These are phyloP conservation scores for Pogonocichla stellata DNA, from an alignment of 2,113 vertebrate genomes.

Conservation along the genomic window DNA sequence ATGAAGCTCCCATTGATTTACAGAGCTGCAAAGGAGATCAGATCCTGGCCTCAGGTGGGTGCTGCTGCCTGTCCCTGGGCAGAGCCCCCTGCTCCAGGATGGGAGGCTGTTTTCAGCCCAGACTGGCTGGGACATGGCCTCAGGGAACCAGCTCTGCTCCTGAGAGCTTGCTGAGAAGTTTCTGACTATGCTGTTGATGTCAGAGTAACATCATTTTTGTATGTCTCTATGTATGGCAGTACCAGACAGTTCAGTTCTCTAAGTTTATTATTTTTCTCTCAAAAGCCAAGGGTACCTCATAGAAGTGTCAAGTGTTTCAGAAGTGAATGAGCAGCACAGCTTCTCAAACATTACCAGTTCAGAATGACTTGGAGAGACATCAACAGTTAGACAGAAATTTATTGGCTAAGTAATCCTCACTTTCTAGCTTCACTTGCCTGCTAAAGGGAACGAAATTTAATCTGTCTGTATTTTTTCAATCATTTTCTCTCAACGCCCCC, in stretches of 20 bases:
- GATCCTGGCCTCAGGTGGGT: not conserved
- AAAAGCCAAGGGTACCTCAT: not conserved
- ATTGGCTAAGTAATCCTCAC: not conserved
- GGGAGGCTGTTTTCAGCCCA: not conserved
- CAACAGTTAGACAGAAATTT: not conserved
- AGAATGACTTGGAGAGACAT: not conserved
- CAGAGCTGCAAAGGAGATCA: not conserved
- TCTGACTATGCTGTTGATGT: not conserved
- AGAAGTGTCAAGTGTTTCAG: not conserved
- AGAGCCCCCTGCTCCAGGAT: not conserved
- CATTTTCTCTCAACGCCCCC: not conserved
- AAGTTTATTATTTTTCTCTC: not conserved
- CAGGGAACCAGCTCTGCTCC: not conserved
- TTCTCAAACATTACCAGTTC: not conserved
- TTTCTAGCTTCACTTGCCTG: not conserved
- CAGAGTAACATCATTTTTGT: fast-evolving
- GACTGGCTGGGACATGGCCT: not conserved
- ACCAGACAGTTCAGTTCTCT: not conserved
- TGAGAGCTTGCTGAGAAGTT: not conserved
- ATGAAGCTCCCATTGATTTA: constrained; percentile 14
- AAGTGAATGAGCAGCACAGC: not conserved
- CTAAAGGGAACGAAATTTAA: not conserved
- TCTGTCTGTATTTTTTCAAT: not conserved
- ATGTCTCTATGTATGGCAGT: not conserved
- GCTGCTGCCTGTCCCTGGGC: not conserved